Base-by-base conservation (phyloP, 2,113 vertebrate species). In the Colius striatus region DNA sequence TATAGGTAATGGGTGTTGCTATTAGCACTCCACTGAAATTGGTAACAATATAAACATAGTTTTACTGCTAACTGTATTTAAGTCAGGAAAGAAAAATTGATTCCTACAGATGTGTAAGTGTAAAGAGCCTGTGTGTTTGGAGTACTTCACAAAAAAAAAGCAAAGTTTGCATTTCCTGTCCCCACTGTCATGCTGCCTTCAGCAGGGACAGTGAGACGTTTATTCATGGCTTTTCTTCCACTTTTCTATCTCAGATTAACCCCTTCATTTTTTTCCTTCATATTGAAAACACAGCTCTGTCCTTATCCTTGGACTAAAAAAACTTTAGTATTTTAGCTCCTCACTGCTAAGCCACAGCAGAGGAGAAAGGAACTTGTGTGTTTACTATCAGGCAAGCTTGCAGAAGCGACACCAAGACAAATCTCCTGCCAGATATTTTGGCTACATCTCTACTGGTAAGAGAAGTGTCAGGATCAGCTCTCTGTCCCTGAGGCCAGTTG, bases 371-470 rank as follows among this genome's bases (percentile, higher is more conserved):
- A 45, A 43, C 68, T 58, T 66, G 43, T 70, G 55, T 72, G 22
- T 26, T 58, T 60, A 20, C 48, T 91, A 68, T 53, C 84, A 96
- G 77, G 25, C 38, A 66, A 81, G 43, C 61, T 72, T 75, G 70
- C 60, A 94, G 48, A 91, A 92, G 73, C 51, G 80, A 29, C 72
- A 95, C 87, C 89, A 87, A 94, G 68, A 55, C 51, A 91, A 89
- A 89, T 48, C 60, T 90, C 21, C 63, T 63, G 51, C 55, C 57
- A 89, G 80, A 91, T 20, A 16, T 77, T 89, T 94, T 96, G 91
- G 77, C 89, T 66, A 4, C 81, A 23, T 74, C n/a, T 54, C 76
- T 60, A 22, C 61, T 74, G 26, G 16, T 36, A 62, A 54, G 73
- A 57, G 47, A 74, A 74, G 70, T 48, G 81, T 75, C 61, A 74